These are phyloP conservation scores for Phortica okadai DNA, from an alignment of 2,888 invertebrate species.

Conservation along the genomic window DNA sequence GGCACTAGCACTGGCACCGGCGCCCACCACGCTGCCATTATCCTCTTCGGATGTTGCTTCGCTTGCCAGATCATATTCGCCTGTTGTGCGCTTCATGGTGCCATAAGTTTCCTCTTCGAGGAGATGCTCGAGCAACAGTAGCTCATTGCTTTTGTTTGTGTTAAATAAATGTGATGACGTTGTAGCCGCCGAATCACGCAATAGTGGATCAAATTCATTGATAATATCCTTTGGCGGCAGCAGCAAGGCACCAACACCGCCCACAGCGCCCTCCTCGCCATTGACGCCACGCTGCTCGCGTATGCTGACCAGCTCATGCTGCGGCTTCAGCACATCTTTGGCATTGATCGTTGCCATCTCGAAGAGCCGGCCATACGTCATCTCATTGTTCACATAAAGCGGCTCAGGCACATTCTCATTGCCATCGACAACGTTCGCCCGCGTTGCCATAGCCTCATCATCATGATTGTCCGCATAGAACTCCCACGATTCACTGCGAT, in stretches of 20 bases:
- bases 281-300: slow-evolving; percentile 45
- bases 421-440: slow-evolving; percentile 9
- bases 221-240: slow-evolving; percentile 78
- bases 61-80: slow-evolving; percentile 76
- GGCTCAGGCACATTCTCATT: slow-evolving; percentile 67
- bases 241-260: slow-evolving; percentile 45
- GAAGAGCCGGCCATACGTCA: slow-evolving; percentile 74
- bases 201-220: slow-evolving; percentile 84
- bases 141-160: slow-evolving; percentile 79
- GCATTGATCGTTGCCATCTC: slow-evolving; percentile 70
- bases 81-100: slow-evolving; percentile 77
- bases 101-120: slow-evolving; percentile 84
- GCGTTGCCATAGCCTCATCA: slow-evolving; percentile 34
- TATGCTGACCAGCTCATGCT: slow-evolving; percentile 56
- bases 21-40: slow-evolving; percentile 54
- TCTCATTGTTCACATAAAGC: slow-evolving; percentile 74
- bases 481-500: slow-evolving; percentile 75
- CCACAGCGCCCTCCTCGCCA: slow-evolving; percentile 61
- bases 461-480: slow-evolving; percentile 67
- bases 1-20: background rate
- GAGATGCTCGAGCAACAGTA: slow-evolving; percentile 82
- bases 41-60: slow-evolving; percentile 77
- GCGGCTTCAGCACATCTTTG: slow-evolving; percentile 66
- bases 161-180: slow-evolving; percentile 58
- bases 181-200: slow-evolving; percentile 53